Base-by-base conservation (phyloP, 2,797 vertebrate genomes). In the Acanthurus leucopareius region DNA sequence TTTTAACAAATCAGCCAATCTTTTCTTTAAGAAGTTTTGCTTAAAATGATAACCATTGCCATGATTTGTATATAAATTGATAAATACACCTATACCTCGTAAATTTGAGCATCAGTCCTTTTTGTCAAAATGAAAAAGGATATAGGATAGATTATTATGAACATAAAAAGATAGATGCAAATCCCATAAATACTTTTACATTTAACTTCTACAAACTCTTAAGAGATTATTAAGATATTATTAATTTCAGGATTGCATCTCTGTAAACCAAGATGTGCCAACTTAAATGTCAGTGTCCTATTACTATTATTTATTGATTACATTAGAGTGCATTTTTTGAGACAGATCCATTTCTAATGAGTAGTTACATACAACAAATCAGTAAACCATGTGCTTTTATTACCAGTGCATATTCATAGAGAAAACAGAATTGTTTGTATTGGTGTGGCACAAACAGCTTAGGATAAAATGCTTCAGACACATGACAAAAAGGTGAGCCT, bases 351-450 rank as follows among this genome's bases (percentile, higher is more conserved):
- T 38, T 47, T n/a, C 48, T 49, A 68, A 25, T 45, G 17, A 64
- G 7, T 5, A 65, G 17, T 38, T 25, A 83, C 8, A 72, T 13
- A 57, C 35, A n/a, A 65, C 59, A 70, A 7, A 69, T 91, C 80
- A 76, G 87, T 94, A 94, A 95, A 94, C 87, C 88, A 93, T 96
- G 95, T 95, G 95, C 95, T 96, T 96, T 96, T 96, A 96, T 95
- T 96, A 95, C 92, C 93, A 94, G 93, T 95, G 94, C 93, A 94
- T 95, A 94, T 94, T 93, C 71, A 93, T 87, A 92, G 84, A 94
- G 88, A 92, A 91, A 93, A 88, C 82, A 83, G 73, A 84, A 77
- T 63, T 20, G 73, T 74, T 81, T 70, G 73, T 77, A 57, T 77
- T 82, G 69, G 63, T 77, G 79, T 80, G 88, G 77, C 72, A 86